Evolutionary conservation across 2,113 vertebrate species (phyloP).

Genomic region (Microtus pennsylvanicus): DNA sequence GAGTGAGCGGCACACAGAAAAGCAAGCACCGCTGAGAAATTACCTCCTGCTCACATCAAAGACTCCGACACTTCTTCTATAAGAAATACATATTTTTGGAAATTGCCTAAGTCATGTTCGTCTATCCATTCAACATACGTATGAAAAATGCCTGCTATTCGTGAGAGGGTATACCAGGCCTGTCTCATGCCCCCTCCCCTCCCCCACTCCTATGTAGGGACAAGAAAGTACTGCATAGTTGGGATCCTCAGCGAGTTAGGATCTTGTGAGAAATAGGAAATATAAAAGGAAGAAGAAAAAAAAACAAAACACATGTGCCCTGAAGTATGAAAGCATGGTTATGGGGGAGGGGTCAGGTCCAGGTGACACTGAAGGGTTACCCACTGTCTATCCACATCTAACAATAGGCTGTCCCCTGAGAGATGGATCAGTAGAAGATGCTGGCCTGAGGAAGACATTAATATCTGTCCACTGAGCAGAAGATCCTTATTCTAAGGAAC

Average conservation of each 20-base stretch:
- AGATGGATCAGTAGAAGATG: not conserved
- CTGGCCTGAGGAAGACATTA: not conserved
- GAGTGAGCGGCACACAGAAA: not conserved
- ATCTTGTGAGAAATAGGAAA: not conserved
- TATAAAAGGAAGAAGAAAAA: not conserved
- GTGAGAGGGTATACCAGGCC: not conserved
- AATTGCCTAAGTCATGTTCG: not conserved
- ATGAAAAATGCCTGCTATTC: not conserved
- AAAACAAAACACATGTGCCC: not conserved
- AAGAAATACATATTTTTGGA: not conserved
- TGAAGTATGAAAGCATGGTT: not conserved
- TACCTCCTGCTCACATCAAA: not conserved
- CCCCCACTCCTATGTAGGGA: not conserved
- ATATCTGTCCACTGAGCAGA: not conserved
- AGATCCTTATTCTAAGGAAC: not conserved
- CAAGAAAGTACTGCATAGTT: not conserved
- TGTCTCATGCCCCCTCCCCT: accelerated
- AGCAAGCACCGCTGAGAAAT: not conserved
- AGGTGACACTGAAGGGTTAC: too few relatives aligned
- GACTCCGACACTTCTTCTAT: not conserved
- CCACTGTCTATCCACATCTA: not conserved
- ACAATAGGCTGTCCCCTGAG: not conserved
- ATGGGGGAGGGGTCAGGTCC: not conserved
- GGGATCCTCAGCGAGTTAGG: not conserved
- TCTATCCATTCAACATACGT: not conserved